Evolutionary conservation across 1,140 invertebrate genomes (phyloP).

Genomic region (Anagrus nilaparvatae): DNA sequence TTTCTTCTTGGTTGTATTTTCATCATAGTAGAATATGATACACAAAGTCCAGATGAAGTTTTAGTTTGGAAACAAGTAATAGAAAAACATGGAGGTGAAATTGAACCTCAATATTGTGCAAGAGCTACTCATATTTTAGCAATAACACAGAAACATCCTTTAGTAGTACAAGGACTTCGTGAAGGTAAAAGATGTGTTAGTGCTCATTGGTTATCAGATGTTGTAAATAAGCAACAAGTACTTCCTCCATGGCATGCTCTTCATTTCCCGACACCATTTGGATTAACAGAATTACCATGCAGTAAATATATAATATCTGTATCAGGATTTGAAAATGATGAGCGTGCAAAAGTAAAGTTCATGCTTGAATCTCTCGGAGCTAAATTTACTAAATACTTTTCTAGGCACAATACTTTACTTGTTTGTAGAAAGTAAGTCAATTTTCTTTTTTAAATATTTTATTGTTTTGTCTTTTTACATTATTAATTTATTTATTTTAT

Average conservation of each 20-base stretch:
- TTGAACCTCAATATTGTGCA: constrained; percentile 72
- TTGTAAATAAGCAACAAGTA: constrained; percentile 72
- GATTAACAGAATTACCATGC: constrained; percentile 50
- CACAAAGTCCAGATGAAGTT: constrained; percentile 51
- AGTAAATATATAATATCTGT: constrained; percentile 64
- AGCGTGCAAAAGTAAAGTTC: constrained; percentile 63
- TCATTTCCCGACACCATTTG: constrained; percentile 79
- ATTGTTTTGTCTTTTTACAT: neutral
- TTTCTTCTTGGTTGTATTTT: constrained; percentile 90
- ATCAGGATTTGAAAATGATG: constrained; percentile 79
- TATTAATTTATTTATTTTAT: neutral
- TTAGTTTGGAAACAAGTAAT: constrained; percentile 74
- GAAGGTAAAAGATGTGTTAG: constrained; percentile 78
- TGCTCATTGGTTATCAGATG: constrained; percentile 89
- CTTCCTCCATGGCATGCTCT: constrained; percentile 83
- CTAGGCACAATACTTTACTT: constrained; percentile 62
- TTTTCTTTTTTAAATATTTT: constrained; percentile 4
- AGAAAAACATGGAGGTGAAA: constrained; percentile 77
- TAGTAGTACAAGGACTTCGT: constrained; percentile 66
- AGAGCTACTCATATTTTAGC: constrained; percentile 87
- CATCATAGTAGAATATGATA: constrained; percentile 65
- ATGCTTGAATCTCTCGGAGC: constrained; percentile 84
- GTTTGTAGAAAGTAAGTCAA: constrained; percentile 47
- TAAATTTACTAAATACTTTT: constrained; percentile 63
- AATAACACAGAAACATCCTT: constrained; percentile 77